Evolutionary conservation across 1,140 invertebrate species (phyloP).

Genomic region (Aphelinus certus): DNA sequence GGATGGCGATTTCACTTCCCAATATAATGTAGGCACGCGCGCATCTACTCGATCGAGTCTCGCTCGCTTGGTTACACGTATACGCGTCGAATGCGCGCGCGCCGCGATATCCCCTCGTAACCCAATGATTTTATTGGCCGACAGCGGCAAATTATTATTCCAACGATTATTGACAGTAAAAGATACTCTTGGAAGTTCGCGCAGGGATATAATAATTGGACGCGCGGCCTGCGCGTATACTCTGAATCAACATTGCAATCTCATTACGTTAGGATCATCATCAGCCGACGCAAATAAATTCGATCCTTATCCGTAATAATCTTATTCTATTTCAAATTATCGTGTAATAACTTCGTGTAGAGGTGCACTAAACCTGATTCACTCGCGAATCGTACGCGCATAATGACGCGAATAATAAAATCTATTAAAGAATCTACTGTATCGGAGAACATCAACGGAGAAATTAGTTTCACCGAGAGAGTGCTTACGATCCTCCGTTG

Average conservation of each 20-base stretch:
- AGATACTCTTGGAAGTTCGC: slow-evolving; percentile 32
- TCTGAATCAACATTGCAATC: slow-evolving; percentile 30
- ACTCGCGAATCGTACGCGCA: neutral
- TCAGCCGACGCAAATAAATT: slow-evolving; percentile 28
- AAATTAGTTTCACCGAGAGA: neutral
- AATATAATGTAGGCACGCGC: too few species aligned
- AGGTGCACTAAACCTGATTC: neutral
- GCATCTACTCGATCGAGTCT: neutral
- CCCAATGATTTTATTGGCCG: slow-evolving; percentile 36
- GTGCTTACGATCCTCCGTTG: neutral
- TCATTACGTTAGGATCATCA: slow-evolving; percentile 21
- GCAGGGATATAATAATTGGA: slow-evolving; percentile 27
- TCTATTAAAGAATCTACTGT: too few species aligned
- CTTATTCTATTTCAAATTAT: slow-evolving; percentile 25
- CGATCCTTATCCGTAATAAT: slow-evolving; percentile 24
- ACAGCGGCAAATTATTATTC: slow-evolving; percentile 28
- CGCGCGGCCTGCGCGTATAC: slow-evolving; percentile 4
- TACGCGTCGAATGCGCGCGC: neutral
- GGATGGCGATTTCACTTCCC: too few species aligned
- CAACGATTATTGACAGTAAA: slow-evolving; percentile 35
- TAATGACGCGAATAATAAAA: neutral
- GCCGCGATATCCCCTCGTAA: slow-evolving; percentile 29
- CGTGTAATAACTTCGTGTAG: neutral
- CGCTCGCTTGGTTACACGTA: slow-evolving; percentile 13
- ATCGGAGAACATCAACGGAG: too few species aligned